phyloP scores from a whole-genome alignment of 2,888 invertebrate genomes.

The Litoditis marina region DNA sequence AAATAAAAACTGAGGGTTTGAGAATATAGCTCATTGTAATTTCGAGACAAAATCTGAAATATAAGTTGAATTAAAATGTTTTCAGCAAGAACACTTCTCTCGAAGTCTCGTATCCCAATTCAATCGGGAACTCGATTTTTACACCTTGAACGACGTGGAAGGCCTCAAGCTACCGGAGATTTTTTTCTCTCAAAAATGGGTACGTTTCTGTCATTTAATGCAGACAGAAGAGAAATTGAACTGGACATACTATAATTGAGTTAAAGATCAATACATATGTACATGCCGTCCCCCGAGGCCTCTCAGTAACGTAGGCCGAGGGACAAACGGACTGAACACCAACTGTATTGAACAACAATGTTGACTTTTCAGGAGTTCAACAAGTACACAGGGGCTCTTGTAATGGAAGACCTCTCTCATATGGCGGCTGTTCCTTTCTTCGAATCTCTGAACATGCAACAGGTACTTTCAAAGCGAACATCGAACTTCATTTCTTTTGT shows the following conservation, averaged over 20 bases:
- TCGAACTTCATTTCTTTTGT: no score
- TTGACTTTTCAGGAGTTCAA: slow-evolving; percentile 18
- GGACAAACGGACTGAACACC: no score
- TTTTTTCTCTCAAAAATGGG: slow-evolving; percentile 27
- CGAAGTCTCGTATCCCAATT: slow-evolving; percentile 27
- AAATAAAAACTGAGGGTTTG: no score
- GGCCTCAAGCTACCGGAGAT: slow-evolving; percentile 23
- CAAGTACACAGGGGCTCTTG: slow-evolving; percentile 24
- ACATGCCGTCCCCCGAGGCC: no score
- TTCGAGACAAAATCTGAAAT: not conserved
- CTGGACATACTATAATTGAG: no score
- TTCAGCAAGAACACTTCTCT: slow-evolving; percentile 29
- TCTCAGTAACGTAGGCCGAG: no score
- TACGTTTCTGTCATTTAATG: not conserved
- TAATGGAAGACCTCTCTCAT: slow-evolving; percentile 31
- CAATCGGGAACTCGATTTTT: slow-evolving; percentile 36
- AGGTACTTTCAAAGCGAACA: no score
- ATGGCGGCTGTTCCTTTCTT: slow-evolving; percentile 36
- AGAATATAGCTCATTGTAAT: no score
- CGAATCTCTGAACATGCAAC: slow-evolving; percentile 25
- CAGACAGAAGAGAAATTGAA: no score
- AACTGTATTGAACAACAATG: no score
- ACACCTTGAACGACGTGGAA: slow-evolving; percentile 25
- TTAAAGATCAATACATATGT: no score
- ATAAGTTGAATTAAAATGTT: not conserved